Evolutionary conservation across 2,797 vertebrate species (phyloP).

Genomic region (Sparus aurata): DNA sequence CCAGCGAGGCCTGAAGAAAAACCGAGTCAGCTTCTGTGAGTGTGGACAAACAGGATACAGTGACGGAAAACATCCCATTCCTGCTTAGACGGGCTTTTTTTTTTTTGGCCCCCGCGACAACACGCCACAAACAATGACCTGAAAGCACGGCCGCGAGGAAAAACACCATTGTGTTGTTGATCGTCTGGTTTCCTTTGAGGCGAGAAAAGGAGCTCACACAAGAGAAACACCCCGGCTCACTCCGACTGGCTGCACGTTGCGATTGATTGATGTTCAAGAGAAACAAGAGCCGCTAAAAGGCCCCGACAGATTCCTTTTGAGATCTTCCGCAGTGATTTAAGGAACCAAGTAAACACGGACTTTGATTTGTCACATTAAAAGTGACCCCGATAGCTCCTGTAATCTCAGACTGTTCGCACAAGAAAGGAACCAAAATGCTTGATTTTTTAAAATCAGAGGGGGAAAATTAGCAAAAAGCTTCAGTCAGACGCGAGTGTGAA

Average conservation of each 20-base stretch:
- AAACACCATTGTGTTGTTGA: constrained; percentile 73
- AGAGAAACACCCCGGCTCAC: constrained; percentile 34
- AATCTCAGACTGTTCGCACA: not conserved
- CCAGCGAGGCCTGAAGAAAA: constrained; percentile 5
- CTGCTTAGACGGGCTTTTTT: constrained; percentile 33
- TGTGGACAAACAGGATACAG: constrained; percentile 69
- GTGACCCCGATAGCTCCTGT: not conserved
- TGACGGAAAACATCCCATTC: constrained; percentile 74
- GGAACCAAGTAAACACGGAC: not conserved
- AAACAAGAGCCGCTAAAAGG: constrained; percentile 31
- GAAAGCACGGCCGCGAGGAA: constrained; percentile 69
- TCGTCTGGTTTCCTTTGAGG: constrained; percentile 67
- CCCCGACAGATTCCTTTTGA: not conserved
- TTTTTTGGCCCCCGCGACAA: constrained; percentile 15
- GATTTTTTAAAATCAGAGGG: not conserved
- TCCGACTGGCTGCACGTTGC: not conserved
- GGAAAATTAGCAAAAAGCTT: not conserved
- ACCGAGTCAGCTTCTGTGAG: constrained; percentile 28
- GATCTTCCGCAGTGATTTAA: constrained; percentile 4
- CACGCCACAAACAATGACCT: constrained; percentile 65
- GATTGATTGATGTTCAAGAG: constrained; percentile 50
- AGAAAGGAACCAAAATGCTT: not conserved
- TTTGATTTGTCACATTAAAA: constrained; percentile 8
- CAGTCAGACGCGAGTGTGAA: constrained; percentile 4
- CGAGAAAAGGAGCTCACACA: constrained; percentile 37